Percentiles rank a stretch among this genome's conserved stretches.
Conservation (phyloP, 2,888 invertebrate species). For the Griposia aprilina region DNA sequence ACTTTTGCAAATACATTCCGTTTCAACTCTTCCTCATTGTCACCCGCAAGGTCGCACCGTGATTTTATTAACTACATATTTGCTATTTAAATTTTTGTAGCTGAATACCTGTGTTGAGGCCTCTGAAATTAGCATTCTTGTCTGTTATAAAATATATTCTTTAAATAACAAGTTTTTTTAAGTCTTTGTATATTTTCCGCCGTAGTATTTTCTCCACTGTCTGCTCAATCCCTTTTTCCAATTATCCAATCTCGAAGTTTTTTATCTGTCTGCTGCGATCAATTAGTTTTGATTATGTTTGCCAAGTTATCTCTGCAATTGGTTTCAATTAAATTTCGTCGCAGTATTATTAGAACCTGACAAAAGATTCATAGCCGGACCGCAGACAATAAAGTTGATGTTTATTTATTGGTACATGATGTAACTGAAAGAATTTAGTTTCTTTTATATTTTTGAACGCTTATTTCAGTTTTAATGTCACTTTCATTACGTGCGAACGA, state of each 20-base stretch:
- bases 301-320: constrained; percentile 26
- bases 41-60: constrained; percentile 57
- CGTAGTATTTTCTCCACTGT: not conserved
- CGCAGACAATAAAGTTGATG: constrained; percentile 13
- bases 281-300: constrained; percentile 33
- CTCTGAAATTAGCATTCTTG: constrained; percentile 30
- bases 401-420: constrained; percentile 31
- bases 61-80: constrained; percentile 48
- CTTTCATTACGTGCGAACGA: constrained; percentile 36
- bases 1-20: constrained; percentile 50
- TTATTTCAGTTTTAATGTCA: constrained; percentile 35
- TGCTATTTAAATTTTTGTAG: constrained; percentile 55
- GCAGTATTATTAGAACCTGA: constrained; percentile 16
- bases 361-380: constrained; percentile 34
- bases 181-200: not conserved
- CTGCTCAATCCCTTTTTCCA: constrained; percentile 14
- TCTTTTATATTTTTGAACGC: constrained; percentile 14
- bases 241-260: not conserved
- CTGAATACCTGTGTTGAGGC: constrained; percentile 33
- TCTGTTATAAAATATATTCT: constrained; percentile 12
- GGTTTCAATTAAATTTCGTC: constrained; percentile 14
- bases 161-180: not conserved
- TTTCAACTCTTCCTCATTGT: constrained; percentile 57
- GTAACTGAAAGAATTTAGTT: not conserved
- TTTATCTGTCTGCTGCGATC: constrained; percentile 22